Evolutionary conservation across 2,113 vertebrate species (phyloP), one percentile per base, ranked within the genome.

Genomic region (Chamaea fasciata): DNA sequence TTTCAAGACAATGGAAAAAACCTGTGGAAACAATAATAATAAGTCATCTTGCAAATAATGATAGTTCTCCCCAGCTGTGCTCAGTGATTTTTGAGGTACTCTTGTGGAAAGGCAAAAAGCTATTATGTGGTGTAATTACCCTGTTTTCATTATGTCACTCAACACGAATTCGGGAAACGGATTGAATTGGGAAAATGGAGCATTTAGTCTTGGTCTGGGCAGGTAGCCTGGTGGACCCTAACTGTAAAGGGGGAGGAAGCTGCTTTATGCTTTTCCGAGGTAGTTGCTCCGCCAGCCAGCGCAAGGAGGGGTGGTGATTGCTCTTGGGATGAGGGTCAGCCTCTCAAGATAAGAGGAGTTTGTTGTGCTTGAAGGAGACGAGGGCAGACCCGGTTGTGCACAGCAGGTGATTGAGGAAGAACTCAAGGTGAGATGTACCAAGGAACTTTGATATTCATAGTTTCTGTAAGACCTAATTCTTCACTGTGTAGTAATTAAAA

Each of bases 221-320:
- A 8, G 30, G n/a, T 88, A 56, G n/a, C 18, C 16, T 88, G 55
- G 20, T 14, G 1, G 2, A 15, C 33, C 30, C 39, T 64, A 14
- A 13, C 23, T 50, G 30, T 17, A 23, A 60, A 71, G 59, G 30
- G 55, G 11, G 37, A 13, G 44, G 33, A 68, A 23, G 31, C 52
- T 85, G 49, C 1, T 42, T 64, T 49, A 3, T 49, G 37, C 56
- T 68, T 81, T 74, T 39, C 35, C 39, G 68, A 49, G 70, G 26
- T 12, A 11, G 33, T 52, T 71, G 57, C 15, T 88, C 20, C 0
- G 0, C 42, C 49, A 37, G 0, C 42, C 49, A 37, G 42, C 23
- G 4, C 30, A 47, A 31, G 64, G 46, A 16, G 0, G 6, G 17
- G 11, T 52, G 44, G 11, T 70, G 30, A 35, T 37, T 83, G 79